Conservation (phyloP, 2,113 vertebrate species). For the Saccopteryx bilineata region DNA sequence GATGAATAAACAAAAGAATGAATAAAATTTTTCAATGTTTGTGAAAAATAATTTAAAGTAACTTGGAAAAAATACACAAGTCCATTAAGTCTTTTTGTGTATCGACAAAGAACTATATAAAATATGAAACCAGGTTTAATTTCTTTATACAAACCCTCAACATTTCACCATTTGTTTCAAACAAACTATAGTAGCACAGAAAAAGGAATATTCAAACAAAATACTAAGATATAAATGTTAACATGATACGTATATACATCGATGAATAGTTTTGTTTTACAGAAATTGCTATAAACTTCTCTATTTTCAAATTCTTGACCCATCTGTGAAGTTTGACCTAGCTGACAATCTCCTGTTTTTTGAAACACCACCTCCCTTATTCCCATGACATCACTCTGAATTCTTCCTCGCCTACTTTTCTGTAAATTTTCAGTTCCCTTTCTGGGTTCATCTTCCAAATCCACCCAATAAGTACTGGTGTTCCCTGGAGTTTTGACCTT, state of each 20-base stretch:
- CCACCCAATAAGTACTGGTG: neutral
- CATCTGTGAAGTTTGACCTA: neutral
- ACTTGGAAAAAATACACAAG: neutral
- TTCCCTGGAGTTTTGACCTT: neutral
- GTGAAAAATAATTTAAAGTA: conserved; percentile 49
- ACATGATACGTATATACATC: neutral
- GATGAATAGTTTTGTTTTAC: neutral
- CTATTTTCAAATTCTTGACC: neutral
- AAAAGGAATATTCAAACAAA: conserved; percentile 34
- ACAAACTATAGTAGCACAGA: neutral
- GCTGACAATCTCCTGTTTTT: neutral
- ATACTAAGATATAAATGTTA: conserved; percentile 1
- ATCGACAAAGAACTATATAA: conserved; percentile 43
- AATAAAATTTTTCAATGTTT: neutral
- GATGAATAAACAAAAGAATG: neutral
- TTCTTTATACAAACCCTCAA: neutral
- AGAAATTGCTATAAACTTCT: neutral
- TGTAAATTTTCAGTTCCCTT: neutral
- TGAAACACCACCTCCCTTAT: neutral
- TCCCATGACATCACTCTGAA: neutral
- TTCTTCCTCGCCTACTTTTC: neutral
- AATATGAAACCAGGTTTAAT: conserved; percentile 22
- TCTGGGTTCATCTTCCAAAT: neutral
- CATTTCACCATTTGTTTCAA: neutral
- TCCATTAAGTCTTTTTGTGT: conserved; percentile 8